phyloP scores from a whole-genome alignment of 2,113 vertebrate species.

The Crotalus tigris region DNA sequence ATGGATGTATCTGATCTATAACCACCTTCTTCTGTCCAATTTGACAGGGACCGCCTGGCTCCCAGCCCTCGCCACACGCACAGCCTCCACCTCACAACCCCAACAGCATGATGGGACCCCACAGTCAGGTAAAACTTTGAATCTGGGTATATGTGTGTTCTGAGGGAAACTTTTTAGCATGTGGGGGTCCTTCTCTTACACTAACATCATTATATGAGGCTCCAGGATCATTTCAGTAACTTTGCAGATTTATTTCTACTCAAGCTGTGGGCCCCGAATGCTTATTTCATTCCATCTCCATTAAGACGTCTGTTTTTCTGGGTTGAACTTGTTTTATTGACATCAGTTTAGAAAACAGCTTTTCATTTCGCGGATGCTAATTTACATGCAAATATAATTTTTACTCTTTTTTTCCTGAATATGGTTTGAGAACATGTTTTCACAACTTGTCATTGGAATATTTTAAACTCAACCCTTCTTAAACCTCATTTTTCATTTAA shows the following conservation, averaged over 20 bases:
- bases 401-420: slow-evolving; percentile 45
- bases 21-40: slow-evolving; percentile 82
- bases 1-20: slow-evolving; percentile 75
- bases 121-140: slow-evolving; percentile 94
- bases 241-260: background rate
- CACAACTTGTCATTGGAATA: slow-evolving; percentile 42
- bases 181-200: slow-evolving; percentile 50
- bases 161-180: slow-evolving; percentile 39
- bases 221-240: background rate
- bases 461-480: background rate
- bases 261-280: background rate
- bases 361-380: slow-evolving; percentile 44
- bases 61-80: slow-evolving; percentile 99
- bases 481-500: slow-evolving; percentile 8
- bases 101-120: slow-evolving; percentile 99
- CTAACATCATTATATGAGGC: background rate
- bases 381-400: slow-evolving; percentile 50
- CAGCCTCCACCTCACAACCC: slow-evolving; percentile 96
- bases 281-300: slow-evolving; percentile 16
- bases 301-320: slow-evolving; percentile 16
- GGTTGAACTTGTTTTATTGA: slow-evolving; percentile 29
- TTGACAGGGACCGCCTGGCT: slow-evolving; percentile 96
- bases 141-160: slow-evolving; percentile 57
- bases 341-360: slow-evolving; percentile 51
- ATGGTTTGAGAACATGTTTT: slow-evolving; percentile 46